Evolutionary conservation across 2,113 vertebrate genomes (phyloP).

Genomic region (Prinia subflava): DNA sequence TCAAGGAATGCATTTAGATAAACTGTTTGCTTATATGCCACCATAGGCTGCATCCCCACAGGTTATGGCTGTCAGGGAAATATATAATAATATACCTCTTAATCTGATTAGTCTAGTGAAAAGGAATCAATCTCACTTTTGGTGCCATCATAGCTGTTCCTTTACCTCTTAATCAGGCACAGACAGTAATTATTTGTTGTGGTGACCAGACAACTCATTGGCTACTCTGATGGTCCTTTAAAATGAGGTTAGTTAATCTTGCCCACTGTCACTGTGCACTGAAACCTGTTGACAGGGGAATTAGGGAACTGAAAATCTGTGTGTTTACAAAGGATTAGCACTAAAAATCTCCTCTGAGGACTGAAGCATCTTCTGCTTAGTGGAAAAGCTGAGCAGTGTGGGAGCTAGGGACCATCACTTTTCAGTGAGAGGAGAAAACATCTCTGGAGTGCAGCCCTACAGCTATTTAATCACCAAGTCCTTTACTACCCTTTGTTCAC

Average conservation of each 20-base stretch:
- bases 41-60: background rate
- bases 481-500: background rate
- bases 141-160: rapidly evolving
- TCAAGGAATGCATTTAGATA: background rate
- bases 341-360: background rate
- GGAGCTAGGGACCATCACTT: background rate
- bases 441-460: background rate
- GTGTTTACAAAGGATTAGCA: background rate
- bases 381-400: background rate
- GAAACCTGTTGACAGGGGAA: conserved; percentile 18
- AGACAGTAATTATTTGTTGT: background rate
- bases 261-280: background rate
- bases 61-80: background rate
- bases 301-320: background rate
- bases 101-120: background rate
- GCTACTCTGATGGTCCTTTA: background rate
- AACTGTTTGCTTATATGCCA: background rate
- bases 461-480: background rate
- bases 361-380: background rate
- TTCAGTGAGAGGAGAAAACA: background rate
- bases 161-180: background rate
- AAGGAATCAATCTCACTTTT: background rate
- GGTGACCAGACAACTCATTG: background rate
- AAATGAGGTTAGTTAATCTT: background rate
- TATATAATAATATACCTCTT: too few species aligned